A percentile compares a stretch with the other conserved stretches of the same genome.
phyloP scores from a whole-genome alignment of 2,797 vertebrate genomes.

The Falco novaeseelandiae region DNA sequence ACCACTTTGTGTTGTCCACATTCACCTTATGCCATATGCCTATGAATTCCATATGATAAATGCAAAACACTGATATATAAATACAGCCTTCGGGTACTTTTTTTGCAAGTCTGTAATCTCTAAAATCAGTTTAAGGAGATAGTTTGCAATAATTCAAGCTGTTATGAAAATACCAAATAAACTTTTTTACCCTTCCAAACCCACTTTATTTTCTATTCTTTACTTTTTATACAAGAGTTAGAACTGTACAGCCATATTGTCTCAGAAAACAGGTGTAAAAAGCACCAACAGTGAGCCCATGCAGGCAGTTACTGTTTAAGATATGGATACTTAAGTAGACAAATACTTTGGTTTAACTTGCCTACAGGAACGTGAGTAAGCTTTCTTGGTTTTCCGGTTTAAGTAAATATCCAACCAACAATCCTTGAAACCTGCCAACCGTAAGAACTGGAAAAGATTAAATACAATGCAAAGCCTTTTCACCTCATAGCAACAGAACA shows the following conservation, averaged over 20 bases:
- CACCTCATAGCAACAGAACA: background rate
- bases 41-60: background rate
- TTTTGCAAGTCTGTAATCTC: background rate
- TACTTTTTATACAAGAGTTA: background rate
- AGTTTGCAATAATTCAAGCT: background rate
- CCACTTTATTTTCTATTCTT: background rate
- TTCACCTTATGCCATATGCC: fast-evolving
- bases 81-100: background rate
- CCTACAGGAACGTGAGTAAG: background rate
- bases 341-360: background rate
- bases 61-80: background rate
- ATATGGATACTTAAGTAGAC: no score
- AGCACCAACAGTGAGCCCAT: background rate
- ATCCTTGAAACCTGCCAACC: background rate
- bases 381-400: background rate
- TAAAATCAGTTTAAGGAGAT: background rate
- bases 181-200: background rate
- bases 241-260: background rate
- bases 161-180: background rate
- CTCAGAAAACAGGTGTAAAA: background rate
- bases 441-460: background rate
- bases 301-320: background rate
- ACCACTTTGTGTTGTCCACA: background rate
- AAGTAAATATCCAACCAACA: background rate
- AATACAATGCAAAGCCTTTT: background rate